A percentile compares a stretch with the other conserved stretches of the same genome.
phyloP scores from a whole-genome alignment of 2,113 vertebrate species.

The Trinectes maculatus region DNA sequence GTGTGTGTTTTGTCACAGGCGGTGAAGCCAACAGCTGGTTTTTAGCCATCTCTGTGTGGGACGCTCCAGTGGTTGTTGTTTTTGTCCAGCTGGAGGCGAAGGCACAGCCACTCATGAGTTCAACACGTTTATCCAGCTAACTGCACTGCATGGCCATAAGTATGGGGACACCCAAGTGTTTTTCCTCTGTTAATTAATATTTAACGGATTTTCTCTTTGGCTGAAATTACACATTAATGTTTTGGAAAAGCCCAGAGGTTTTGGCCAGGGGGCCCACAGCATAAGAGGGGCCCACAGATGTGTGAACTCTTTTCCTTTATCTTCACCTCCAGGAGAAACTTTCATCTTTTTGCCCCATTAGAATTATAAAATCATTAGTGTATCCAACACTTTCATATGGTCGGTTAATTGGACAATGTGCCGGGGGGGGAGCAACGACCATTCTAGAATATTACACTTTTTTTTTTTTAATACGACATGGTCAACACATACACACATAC shows the following conservation, averaged over 20 bases:
- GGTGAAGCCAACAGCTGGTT: conserved; percentile 24
- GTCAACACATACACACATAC: conserved; percentile 14
- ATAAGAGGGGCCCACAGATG: too few relatives aligned
- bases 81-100: not conserved
- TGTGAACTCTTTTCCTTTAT: too few relatives aligned
- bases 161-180: conserved; percentile 1
- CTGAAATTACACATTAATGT: not conserved
- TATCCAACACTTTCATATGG: not conserved
- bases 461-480: conserved; percentile 25
- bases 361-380: not conserved
- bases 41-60: conserved; percentile 14
- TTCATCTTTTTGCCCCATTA: too few relatives aligned
- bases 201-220: not conserved
- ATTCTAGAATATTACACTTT: conserved; percentile 10
- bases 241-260: not conserved
- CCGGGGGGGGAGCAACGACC: too few relatives aligned
- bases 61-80: not conserved
- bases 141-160: not conserved
- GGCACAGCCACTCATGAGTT: not conserved
- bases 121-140: not conserved
- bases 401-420: not conserved
- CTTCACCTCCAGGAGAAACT: too few relatives aligned
- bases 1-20: conserved; percentile 3
- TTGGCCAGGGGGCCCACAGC: not conserved
- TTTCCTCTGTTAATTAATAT: too few relatives aligned